Base-by-base conservation (phyloP, 2,113 vertebrate genomes). In the Mormyrus iriodes region DNA sequence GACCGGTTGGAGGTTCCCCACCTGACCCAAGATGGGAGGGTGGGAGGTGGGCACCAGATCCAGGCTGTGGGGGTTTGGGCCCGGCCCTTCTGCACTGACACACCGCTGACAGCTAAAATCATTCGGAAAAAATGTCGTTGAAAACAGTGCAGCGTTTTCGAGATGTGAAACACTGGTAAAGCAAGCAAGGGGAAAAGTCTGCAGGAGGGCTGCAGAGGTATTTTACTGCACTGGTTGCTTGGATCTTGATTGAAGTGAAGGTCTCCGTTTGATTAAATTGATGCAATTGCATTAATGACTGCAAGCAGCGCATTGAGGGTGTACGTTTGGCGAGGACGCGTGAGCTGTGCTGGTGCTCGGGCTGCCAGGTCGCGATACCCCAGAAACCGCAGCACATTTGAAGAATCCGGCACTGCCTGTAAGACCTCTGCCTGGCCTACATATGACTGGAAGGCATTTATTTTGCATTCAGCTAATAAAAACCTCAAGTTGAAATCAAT, bases 31-130 rank as follows among this genome's bases (percentile, higher is more conserved):
- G 61, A 69, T 31, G 10, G 88, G 89, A n/a, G 83, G 88, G 86
- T 84, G 87, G 89, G 88, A 90, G 83, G n/a, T n/a, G n/a, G 83
- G 85, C 90, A 49, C 88, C 49, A 46, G 39, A 24, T 46, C 39
- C 35, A 48, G 42, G 8, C 39, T 48, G 17, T 46, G 82, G 15
- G 9, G 39, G 82, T 44, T 46, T 44, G 8, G 21, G 19, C 53
- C 35, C 24, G 13, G 24, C 39, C 53, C 17, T 19, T 58, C 53
- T 44, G 5, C 13, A 10, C 31, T 17, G 13, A 35, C 3, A 58
- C 48, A 52, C 44, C 84, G 12, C 9, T n/a, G 24, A 17, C 5
- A n/a, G 35, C 10, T 51, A 52, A 35, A 52, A 52, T 86, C 48
- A 4, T 51, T 12, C 31, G 8, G 52, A 35, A 39, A n/a, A 19